Base-by-base conservation (phyloP, 2,888 invertebrate genomes). In the Eulithis prunata region DNA sequence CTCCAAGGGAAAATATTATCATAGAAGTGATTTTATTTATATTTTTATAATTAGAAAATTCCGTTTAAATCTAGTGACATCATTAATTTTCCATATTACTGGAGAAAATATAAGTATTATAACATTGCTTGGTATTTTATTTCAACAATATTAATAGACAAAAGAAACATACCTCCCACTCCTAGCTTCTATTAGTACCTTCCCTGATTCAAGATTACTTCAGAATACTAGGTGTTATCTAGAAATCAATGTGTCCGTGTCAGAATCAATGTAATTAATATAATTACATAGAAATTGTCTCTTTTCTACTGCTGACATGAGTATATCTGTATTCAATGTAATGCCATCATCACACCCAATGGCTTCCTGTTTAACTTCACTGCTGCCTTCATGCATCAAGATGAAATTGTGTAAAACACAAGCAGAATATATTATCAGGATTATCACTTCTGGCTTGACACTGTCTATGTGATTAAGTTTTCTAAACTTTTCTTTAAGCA, bases 371-470 rank as follows among this genome's bases (percentile, higher is more conserved):
- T 92, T 92, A 0, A 93, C 75, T 68, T 81, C 77, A 14, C 85
- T 72, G 70, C 78, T 82, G 2, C 92, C 91, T 79, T 93, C 93
- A 77, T 90, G 88, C 62, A 88, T 77, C 61, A 93, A 69, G 59
- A 92, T 80, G 78, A 92, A 91, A 75, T 93, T 93, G 68, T 93
- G 93, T 46, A 93, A 73, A 53, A 91, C 86, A 82, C 92, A 91
- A 6, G 91, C 84, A 28, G 89, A 86, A 76, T 75, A 77, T 68
- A 93, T 81, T 36, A 92, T 73, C 49, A 83, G 80, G 7, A 83
- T 76, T 6, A 90, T 80, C 55, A 83, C 79, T 54, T 89, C 89
- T 13, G 79, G 74, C 68, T 87, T 89, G 13, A 77, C 78, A 49
- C 85, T 78, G 69, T 89, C 88, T 69, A 92, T 84, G 62, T 86